Percentiles rank a stretch among this genome's conserved stretches.
phyloP scores from a whole-genome alignment of 2,113 vertebrate species.

The Petromus typicus region DNA sequence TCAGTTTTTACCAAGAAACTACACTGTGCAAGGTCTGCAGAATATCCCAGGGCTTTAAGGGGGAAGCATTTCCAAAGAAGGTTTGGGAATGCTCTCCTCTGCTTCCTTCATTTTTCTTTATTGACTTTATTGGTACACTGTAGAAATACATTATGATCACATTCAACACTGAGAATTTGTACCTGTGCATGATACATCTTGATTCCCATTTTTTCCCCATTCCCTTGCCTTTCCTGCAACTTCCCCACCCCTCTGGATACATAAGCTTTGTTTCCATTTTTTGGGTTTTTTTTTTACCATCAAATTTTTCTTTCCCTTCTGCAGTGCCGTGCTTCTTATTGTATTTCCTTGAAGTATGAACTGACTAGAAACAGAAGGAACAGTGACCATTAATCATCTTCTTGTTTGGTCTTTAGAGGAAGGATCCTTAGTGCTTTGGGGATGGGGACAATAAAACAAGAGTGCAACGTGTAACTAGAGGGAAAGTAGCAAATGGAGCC shows the following conservation, averaged over 20 bases:
- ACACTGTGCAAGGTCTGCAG: not conserved
- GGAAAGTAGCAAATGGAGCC: not conserved
- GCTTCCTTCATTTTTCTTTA: not conserved
- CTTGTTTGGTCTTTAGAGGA: not conserved
- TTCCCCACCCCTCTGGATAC: no score
- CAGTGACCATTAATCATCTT: not conserved
- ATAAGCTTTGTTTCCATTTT: no score
- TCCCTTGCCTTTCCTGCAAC: no score
- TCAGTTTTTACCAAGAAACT: not conserved
- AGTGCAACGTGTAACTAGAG: not conserved
- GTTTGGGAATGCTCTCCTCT: not conserved
- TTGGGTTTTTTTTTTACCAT: no score
- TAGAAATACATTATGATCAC: no score
- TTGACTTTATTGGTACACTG: no score
- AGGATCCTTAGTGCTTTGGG: not conserved
- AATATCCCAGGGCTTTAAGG: not conserved
- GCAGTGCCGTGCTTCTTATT: not conserved
- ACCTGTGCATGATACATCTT: no score
- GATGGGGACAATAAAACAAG: not conserved
- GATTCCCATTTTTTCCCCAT: no score
- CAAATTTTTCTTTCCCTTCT: not conserved
- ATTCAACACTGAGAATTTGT: no score
- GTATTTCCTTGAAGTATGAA: not conserved
- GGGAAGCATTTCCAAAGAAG: not conserved
- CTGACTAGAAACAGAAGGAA: not conserved